Conservation (phyloP, 35 echinoderm and acorn worm genomes). For the Nesometra sesokonis region DNA sequence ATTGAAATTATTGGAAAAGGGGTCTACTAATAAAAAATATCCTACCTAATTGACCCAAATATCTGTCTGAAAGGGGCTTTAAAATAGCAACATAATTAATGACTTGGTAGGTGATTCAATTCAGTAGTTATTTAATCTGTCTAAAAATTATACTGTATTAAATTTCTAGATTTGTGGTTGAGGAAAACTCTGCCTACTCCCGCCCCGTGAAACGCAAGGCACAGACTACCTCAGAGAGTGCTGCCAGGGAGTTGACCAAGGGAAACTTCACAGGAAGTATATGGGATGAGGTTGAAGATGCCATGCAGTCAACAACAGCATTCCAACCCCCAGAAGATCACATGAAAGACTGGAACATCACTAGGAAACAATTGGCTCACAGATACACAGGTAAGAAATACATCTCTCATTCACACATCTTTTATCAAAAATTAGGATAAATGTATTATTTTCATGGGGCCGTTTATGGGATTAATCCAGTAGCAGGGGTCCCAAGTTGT, state of each 20-base stretch:
- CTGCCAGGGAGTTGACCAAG: slow-evolving; percentile 20
- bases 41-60: too few species aligned
- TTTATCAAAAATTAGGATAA: background rate
- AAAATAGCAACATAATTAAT: too few species aligned
- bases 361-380: slow-evolving; percentile 31
- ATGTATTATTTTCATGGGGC: too few species aligned
- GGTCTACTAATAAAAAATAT: too few species aligned
- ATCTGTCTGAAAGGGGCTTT: too few species aligned
- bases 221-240: slow-evolving; percentile 35
- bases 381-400: slow-evolving; percentile 38
- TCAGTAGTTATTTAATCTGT: too few species aligned
- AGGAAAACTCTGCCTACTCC: slow-evolving; percentile 37
- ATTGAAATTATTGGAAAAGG: too few species aligned
- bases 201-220: slow-evolving; percentile 46
- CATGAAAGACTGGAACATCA: slow-evolving; percentile 56
- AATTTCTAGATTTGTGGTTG: slow-evolving; percentile 18
- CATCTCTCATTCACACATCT: background rate
- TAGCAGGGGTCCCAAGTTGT: too few species aligned
- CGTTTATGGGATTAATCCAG: too few species aligned
- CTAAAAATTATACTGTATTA: background rate
- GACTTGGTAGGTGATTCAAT: too few species aligned
- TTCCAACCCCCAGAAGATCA: slow-evolving; percentile 26
- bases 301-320: slow-evolving; percentile 15
- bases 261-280: slow-evolving; percentile 22
- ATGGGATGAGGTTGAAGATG: slow-evolving; percentile 38